These are phyloP conservation scores for Apis laboriosa DNA, from an alignment of 1,140 invertebrate genomes.

Conservation along the genomic window DNA sequence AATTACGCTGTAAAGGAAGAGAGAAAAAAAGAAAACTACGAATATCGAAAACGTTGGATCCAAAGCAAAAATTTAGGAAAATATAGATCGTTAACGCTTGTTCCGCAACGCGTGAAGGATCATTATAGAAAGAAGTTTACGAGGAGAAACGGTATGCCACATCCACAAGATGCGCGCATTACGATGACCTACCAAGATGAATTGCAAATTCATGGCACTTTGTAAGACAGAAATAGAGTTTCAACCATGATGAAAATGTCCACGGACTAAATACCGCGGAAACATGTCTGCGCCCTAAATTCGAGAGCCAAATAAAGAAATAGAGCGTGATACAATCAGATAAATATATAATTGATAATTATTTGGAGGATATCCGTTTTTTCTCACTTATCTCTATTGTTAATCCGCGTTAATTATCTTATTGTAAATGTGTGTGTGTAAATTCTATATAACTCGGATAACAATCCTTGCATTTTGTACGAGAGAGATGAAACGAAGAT, in stretches of 20 bases:
- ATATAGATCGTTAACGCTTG: neutral
- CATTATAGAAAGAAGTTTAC: constrained; percentile 17
- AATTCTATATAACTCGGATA: too few species aligned
- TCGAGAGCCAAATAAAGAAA: constrained; percentile 1
- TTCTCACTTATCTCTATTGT: too few species aligned
- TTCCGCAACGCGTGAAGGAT: constrained; percentile 5
- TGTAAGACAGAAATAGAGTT: constrained; percentile 29
- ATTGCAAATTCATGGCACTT: constrained; percentile 24
- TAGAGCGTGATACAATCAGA: neutral
- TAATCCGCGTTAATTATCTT: too few species aligned
- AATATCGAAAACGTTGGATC: neutral
- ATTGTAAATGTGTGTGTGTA: too few species aligned
- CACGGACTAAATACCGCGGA: constrained; percentile 12
- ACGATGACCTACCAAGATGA: constrained; percentile 37
- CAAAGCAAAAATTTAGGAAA: neutral
- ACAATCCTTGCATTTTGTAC: too few species aligned
- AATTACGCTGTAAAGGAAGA: neutral
- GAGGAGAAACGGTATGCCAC: constrained; percentile 29
- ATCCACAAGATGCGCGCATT: constrained; percentile 23
- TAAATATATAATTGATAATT: neutral
- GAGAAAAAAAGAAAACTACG: neutral
- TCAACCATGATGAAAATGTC: constrained; percentile 29
- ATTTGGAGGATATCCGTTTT: too few species aligned
- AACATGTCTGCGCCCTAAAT: constrained; percentile 20
- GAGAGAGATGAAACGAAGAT: too few species aligned